Conservation (phyloP, 2,888 invertebrate genomes). For the Agriopis leucophaearia region DNA sequence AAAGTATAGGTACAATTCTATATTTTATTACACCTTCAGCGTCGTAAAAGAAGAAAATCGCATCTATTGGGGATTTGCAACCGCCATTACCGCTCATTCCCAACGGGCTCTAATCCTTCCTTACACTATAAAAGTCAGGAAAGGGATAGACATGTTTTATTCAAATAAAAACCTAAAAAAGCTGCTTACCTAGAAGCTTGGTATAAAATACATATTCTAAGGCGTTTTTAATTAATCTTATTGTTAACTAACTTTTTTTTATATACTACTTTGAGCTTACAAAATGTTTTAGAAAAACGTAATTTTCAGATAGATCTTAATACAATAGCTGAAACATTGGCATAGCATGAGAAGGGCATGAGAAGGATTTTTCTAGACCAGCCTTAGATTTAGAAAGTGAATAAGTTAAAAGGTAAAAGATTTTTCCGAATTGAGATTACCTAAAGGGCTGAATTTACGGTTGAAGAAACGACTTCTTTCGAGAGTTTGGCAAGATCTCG, state of each 20-base stretch:
- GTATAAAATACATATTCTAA: not conserved
- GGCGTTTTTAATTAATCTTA: no score
- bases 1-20: not conserved
- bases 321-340: no score
- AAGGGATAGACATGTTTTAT: constrained; percentile 20
- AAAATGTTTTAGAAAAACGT: no score
- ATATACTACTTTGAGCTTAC: no score
- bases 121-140: constrained; percentile 29
- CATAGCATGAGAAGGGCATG: not conserved
- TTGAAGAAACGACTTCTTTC: constrained; percentile 59
- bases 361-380: not conserved
- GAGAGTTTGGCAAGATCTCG: constrained; percentile 57
- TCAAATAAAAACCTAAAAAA: constrained; percentile 9
- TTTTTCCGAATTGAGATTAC: constrained; percentile 43
- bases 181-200: not conserved
- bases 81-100: constrained; percentile 25
- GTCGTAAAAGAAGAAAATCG: constrained; percentile 26
- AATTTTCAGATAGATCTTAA: no score
- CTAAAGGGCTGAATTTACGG: constrained; percentile 51
- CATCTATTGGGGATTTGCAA: constrained; percentile 25
- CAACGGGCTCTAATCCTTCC: constrained; percentile 22
- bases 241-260: no score
- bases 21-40: constrained; percentile 9
- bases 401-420: constrained; percentile 10
- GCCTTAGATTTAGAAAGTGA: constrained; percentile 2